Evolutionary conservation across 1,140 invertebrate species (phyloP).

Genomic region (Hypsibius dujardini): DNA sequence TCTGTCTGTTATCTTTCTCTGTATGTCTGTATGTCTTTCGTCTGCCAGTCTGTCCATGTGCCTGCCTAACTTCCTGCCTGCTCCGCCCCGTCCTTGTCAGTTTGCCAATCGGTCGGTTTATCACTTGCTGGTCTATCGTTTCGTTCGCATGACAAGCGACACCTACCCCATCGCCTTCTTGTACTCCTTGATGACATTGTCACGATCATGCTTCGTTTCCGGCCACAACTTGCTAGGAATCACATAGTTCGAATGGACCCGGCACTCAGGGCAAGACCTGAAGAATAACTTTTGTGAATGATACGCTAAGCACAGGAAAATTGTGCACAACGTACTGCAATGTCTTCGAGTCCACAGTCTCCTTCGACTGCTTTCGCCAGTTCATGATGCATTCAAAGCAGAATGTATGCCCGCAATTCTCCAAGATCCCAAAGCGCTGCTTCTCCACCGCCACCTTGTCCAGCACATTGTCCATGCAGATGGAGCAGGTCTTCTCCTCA

Average conservation of each 20-base stretch:
- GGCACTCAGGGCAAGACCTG: conserved; percentile 3
- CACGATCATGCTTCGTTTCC: background rate
- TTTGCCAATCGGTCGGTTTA: too few relatives aligned
- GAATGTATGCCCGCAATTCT: conserved; percentile 9
- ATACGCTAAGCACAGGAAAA: too few relatives aligned
- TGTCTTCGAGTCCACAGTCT: background rate
- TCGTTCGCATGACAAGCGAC: background rate
- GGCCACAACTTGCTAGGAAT: background rate
- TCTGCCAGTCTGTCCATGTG: too few relatives aligned
- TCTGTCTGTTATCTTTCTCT: too few relatives aligned
- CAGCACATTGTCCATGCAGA: background rate
- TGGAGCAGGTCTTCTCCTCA: background rate
- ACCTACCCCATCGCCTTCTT: background rate
- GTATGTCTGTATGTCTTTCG: too few relatives aligned
- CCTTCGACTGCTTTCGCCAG: conserved; percentile 8
- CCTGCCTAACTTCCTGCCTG: too few relatives aligned
- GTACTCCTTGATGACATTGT: background rate
- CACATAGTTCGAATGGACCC: background rate
- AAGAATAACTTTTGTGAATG: background rate
- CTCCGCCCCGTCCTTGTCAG: too few relatives aligned
- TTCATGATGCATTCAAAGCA: conserved; percentile 10
- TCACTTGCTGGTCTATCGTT: too few relatives aligned
- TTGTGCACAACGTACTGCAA: background rate
- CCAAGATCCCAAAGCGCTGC: background rate
- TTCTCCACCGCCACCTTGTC: background rate